Percentiles rank a stretch among this genome's conserved stretches.
These are phyloP conservation scores for Diploscapter pachys DNA, from an alignment of 1,140 invertebrate species.

Conservation along the genomic window DNA sequence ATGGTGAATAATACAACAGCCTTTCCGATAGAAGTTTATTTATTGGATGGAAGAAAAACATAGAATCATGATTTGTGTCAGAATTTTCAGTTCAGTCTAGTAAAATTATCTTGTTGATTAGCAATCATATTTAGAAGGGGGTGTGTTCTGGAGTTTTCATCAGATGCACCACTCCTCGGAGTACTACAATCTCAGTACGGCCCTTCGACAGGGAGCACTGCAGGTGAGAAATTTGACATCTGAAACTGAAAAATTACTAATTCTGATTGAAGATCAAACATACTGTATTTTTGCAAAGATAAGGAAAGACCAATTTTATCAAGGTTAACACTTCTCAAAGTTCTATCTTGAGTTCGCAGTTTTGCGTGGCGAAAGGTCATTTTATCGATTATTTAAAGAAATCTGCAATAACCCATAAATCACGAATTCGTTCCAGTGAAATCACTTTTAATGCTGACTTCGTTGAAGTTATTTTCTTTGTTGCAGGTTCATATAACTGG, in stretches of 20 bases:
- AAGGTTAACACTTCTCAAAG: too few relatives aligned
- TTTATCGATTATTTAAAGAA: too few relatives aligned
- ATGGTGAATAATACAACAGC: background rate
- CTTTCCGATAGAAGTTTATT: background rate
- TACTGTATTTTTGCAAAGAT: too few relatives aligned
- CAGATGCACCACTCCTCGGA: constrained; percentile 93
- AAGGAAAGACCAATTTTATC: too few relatives aligned
- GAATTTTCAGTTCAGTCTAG: background rate
- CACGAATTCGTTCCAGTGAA: too few relatives aligned
- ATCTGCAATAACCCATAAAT: too few relatives aligned
- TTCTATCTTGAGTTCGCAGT: too few relatives aligned
- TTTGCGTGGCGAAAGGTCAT: too few relatives aligned
- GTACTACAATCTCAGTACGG: constrained; percentile 83
- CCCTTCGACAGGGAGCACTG: constrained; percentile 53
- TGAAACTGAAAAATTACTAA: background rate
- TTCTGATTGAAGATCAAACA: background rate
- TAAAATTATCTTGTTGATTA: constrained; percentile 19
- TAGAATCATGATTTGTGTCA: background rate
- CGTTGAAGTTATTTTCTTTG: too few relatives aligned
- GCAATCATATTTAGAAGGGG: constrained; percentile 67
- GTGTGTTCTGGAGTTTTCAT: constrained; percentile 87
- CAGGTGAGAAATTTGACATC: constrained; percentile 30
- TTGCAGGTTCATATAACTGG: background rate
- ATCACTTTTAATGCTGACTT: too few relatives aligned
- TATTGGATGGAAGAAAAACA: background rate